Evolutionary conservation across 1,140 invertebrate species (phyloP).

Genomic region (Diploscapter pachys): DNA sequence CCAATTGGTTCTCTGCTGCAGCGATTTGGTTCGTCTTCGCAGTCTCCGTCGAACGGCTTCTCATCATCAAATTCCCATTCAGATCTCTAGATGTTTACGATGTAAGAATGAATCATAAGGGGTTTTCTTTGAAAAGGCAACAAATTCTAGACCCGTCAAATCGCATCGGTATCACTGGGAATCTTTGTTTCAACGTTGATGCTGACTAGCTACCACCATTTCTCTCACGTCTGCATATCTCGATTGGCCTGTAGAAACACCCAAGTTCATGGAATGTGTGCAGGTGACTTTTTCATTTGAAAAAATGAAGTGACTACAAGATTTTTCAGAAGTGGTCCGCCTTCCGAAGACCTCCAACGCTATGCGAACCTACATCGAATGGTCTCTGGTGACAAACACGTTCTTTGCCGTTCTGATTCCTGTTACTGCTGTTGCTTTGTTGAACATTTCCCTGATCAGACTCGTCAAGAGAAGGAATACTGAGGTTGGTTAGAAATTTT

Average conservation of each 20-base stretch:
- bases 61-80: slow-evolving; percentile 36
- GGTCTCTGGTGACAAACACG: slow-evolving; percentile 4
- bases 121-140: background rate
- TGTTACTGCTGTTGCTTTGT: slow-evolving; percentile 19
- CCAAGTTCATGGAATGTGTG: slow-evolving; percentile 20
- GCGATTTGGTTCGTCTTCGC: slow-evolving; percentile 34
- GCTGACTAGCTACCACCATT: slow-evolving; percentile 26
- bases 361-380: too few species aligned
- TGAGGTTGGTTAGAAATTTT: slow-evolving; percentile 2
- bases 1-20: slow-evolving; percentile 32
- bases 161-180: slow-evolving; percentile 8
- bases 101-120: slow-evolving; percentile 1
- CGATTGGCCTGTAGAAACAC: slow-evolving; percentile 13
- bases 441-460: slow-evolving; percentile 30
- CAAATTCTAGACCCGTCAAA: slow-evolving; percentile 21
- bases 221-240: slow-evolving; percentile 22
- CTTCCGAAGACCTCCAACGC: too few species aligned
- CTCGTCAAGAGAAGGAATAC: slow-evolving; percentile 27
- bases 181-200: slow-evolving; percentile 19
- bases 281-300: too few species aligned
- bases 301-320: too few species aligned
- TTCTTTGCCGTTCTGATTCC: slow-evolving; percentile 23
- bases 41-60: slow-evolving; percentile 30
- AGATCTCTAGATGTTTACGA: slow-evolving; percentile 28
- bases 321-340: too few species aligned